Conservation (phyloP, 92 coral and sea anemone species). For the Paramuricea clavata region DNA sequence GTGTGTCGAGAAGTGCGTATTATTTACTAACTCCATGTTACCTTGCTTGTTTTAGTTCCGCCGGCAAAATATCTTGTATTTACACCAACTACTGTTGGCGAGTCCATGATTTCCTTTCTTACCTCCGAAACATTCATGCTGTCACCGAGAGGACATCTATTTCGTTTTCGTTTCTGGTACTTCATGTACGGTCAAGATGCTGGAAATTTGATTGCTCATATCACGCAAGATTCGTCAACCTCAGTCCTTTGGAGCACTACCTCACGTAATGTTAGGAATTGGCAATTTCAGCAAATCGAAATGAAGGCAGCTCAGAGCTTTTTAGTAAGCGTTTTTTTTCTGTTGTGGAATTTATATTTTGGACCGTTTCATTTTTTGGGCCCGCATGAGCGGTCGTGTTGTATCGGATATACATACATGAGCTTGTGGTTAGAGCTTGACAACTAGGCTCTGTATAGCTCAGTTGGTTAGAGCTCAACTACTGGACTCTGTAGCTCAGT, state of each 20-base stretch:
- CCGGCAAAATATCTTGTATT: slow-evolving; percentile 5
- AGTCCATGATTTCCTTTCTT: neutral
- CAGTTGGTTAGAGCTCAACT: too few species aligned
- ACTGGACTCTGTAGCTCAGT: too few species aligned
- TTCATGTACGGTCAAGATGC: slow-evolving; percentile 22
- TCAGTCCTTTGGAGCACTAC: neutral
- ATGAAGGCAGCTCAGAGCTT: neutral
- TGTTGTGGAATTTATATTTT: too few species aligned
- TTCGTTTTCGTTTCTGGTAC: slow-evolving; percentile 34
- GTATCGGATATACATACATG: too few species aligned
- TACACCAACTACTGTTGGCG: neutral
- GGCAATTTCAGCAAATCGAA: neutral
- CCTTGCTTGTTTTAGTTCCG: slow-evolving; percentile 5
- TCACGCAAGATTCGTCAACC: neutral
- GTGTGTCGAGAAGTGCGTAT: too few species aligned
- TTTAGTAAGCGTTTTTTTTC: too few species aligned
- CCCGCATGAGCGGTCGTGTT: too few species aligned
- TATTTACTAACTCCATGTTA: too few species aligned
- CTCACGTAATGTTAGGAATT: neutral
- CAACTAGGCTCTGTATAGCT: too few species aligned
- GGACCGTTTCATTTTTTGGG: too few species aligned
- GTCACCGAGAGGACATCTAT: neutral
- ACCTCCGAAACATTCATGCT: neutral
- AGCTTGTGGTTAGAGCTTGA: too few species aligned
- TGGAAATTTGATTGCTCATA: neutral